These are phyloP conservation scores for Eretmochelys imbricata DNA, from an alignment of 2,113 vertebrate species.

Conservation along the genomic window DNA sequence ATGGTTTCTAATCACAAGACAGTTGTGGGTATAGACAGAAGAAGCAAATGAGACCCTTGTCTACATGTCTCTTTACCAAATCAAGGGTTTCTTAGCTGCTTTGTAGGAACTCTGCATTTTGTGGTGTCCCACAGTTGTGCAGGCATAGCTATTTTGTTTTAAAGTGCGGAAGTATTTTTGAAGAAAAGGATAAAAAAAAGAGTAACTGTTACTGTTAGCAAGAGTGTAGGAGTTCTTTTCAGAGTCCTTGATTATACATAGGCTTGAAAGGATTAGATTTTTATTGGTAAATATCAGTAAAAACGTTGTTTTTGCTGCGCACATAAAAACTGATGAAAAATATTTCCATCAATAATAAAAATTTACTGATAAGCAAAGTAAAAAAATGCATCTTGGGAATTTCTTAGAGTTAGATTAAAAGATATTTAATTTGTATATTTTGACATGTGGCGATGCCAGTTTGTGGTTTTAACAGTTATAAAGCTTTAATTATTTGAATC, in stretches of 20 bases:
- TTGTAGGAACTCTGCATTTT: constrained; percentile 5
- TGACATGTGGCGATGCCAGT: no score
- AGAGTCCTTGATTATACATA: not conserved
- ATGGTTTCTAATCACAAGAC: not conserved
- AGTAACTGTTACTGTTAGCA: not conserved
- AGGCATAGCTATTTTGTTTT: not conserved
- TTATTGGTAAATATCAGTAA: not conserved
- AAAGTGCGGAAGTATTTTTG: not conserved
- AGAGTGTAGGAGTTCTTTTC: not conserved
- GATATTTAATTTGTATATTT: no score
- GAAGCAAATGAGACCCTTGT: not conserved
- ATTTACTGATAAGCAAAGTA: not conserved
- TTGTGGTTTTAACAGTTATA: no score
- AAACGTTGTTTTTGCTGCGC: not conserved
- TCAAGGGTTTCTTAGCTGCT: not conserved
- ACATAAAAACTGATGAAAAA: not conserved
- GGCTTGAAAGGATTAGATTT: not conserved
- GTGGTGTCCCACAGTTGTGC: not conserved
- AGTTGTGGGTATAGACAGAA: not conserved
- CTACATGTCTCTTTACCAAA: not conserved
- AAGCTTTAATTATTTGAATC: no score
- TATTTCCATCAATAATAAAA: not conserved
- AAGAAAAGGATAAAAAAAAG: not conserved
- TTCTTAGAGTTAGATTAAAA: no score
- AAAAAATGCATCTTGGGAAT: no score